Evolutionary conservation across 1,140 invertebrate species (phyloP), one percentile per base, ranked within the genome.

Genomic region (Apocrypta bakeri): DNA sequence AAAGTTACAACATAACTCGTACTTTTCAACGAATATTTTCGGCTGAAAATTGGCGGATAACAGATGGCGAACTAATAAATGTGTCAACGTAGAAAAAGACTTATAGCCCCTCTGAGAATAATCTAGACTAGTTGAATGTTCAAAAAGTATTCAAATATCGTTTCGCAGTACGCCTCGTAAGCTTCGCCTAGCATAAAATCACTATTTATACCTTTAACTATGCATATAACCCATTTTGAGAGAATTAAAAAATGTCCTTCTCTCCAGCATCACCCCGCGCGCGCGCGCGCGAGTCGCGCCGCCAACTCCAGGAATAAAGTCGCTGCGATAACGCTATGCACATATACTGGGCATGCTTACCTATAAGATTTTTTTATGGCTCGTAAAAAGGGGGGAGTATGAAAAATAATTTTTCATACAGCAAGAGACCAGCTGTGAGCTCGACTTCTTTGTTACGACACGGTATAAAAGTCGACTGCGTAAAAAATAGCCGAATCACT

Each of bases 371-470:
- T 56, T 56, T 79, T 79, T 79, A 71, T 71, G 25, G 40, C 4
- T 17, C 77, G 40, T 78, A 78, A 79, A 71, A 71, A 56, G 21
- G 48, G 48, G 48, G 33, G 37, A 63, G 61, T 79, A 66, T 40
- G 64, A 78, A 68, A 56, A 63, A 40, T 78, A 78, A 78, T 78
- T 66, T 78, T 78, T 78, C 25, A 64, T 21, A 42, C 12, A 4
- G 69, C 25, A 9, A 48, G 64, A n/a, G n/a, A n/a, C n/a, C 37
- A n/a, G 9, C 56, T 24, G 29, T 29, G 21, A 42, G 40, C 40
- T 12, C 11, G 48, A 21, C 48, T 25, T 68, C 25, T 27, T 78
- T 78, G 64, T 78, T 78, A 29, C 25, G 63, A 12, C n/a, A 24
- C 69, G 33, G 7, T 72, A 25, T 72, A 72, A 72, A 72, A 72